These are phyloP conservation scores for Caiman crocodilus DNA, from an alignment of 2,797 vertebrate species.

Conservation along the genomic window DNA sequence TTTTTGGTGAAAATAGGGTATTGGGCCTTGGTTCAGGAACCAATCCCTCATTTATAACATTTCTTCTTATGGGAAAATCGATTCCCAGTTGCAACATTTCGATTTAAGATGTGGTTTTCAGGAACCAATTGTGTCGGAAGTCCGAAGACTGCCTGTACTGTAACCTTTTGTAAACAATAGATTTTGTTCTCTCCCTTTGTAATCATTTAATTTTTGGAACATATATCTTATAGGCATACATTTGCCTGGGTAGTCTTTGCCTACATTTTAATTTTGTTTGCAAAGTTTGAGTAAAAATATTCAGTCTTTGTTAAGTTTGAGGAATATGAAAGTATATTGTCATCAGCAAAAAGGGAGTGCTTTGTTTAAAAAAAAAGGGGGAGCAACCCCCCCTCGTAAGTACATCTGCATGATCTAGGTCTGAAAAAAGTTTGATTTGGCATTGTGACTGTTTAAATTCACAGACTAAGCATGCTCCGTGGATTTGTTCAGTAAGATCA, in stretches of 20 bases:
- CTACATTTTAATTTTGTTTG: background rate
- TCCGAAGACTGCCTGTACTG: background rate
- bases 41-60: too few relatives aligned
- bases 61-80: too few relatives aligned
- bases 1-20: too few relatives aligned
- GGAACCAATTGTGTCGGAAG: too few relatives aligned
- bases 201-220: background rate
- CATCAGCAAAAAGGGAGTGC: background rate
- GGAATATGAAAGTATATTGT: background rate
- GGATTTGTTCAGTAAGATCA: background rate
- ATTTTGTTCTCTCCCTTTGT: background rate
- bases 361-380: background rate
- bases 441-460: background rate
- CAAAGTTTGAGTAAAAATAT: background rate
- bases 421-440: background rate
- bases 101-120: too few relatives aligned
- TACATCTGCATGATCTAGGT: background rate
- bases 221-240: background rate
- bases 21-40: too few relatives aligned
- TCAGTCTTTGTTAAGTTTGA: background rate
- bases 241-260: background rate
- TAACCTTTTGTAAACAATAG: background rate
- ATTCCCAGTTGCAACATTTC: too few relatives aligned
- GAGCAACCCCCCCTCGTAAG: background rate
- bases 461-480: background rate